Conservation (phyloP, 2,888 invertebrate genomes). For the Luperina nickerlii region DNA sequence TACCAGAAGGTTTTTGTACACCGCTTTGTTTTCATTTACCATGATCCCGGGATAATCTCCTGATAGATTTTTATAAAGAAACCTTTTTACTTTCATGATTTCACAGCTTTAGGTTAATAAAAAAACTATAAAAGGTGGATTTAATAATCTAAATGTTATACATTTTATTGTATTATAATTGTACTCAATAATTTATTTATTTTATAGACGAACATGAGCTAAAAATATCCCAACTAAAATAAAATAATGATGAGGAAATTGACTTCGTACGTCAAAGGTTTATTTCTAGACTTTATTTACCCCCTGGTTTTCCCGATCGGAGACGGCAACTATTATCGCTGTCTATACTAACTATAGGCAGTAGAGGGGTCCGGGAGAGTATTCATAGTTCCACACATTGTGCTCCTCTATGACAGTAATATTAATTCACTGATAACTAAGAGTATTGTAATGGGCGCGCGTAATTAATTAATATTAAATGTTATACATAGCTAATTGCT, state of each 20-base stretch:
- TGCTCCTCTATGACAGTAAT: background rate
- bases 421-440: conserved; percentile 45
- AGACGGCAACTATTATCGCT: conserved; percentile 20
- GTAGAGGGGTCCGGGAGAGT: background rate
- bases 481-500: conserved; percentile 10
- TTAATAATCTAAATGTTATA: too few relatives aligned
- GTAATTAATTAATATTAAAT: conserved; percentile 19
- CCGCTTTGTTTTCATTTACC: conserved; percentile 29
- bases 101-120: background rate
- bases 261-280: conserved; percentile 38
- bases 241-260: conserved; percentile 48
- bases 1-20: conserved; percentile 12
- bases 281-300: conserved; percentile 41
- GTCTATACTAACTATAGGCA: background rate
- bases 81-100: background rate
- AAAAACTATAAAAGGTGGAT: background rate
- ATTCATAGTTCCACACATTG: conserved; percentile 7
- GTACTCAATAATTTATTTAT: background rate
- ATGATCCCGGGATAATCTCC: background rate
- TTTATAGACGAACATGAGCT: background rate
- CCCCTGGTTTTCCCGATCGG: conserved; percentile 29
- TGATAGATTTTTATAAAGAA: background rate
- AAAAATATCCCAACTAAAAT: conserved; percentile 16
- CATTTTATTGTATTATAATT: background rate
- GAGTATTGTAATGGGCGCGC: conserved; percentile 11